Evolutionary conservation across 2,113 vertebrate genomes (phyloP), one percentile per base, ranked within the genome.

Genomic region (Clarias gariepinus): DNA sequence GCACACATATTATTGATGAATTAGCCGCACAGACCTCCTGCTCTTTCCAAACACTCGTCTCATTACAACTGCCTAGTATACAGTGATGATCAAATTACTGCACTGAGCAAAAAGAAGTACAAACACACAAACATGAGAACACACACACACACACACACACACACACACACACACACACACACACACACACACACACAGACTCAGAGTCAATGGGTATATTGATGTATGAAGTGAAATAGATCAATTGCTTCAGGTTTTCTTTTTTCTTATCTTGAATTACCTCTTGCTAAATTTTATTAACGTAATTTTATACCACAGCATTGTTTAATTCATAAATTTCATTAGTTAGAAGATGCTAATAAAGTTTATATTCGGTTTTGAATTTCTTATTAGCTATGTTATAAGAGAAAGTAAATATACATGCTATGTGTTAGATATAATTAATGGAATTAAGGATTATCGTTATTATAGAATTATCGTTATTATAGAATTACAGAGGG

Each of bases 1-100:
- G 84, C 69, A 41, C 77, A 77, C 68, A 41, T 60, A 87, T 87
- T 41, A 89, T 86, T 87, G 13, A 85, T 85, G 73, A 74, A 85
- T 28, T 69, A 86, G 81, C 76, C 82, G 71, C 79, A 63, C 68
- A 84, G 64, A 86, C 85, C 73, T 76, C 2, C 77, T 85, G 69
- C 25, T 77, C 60, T 87, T 82, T 73, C 79, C 86, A 88, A 36
- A 73, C 73, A 86, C 81, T 86, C 61, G 5, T 47, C 87, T 88
- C 47, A 71, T 85, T 74, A 73, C 85, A 85, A 82, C 79, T 80
- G 47, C 76, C 74, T 10, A 69, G 64, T n/a, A 68, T 68, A 88
- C 63, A 36, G 78, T 71, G 71, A 83, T 86, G 80, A 86, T 88
- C 80, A 86, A 30, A 79, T 88, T 86, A 83, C 87, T 63, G 87